phyloP scores from a whole-genome alignment of 92 coral and sea anemone species.

The Epizoanthus rinbou region DNA sequence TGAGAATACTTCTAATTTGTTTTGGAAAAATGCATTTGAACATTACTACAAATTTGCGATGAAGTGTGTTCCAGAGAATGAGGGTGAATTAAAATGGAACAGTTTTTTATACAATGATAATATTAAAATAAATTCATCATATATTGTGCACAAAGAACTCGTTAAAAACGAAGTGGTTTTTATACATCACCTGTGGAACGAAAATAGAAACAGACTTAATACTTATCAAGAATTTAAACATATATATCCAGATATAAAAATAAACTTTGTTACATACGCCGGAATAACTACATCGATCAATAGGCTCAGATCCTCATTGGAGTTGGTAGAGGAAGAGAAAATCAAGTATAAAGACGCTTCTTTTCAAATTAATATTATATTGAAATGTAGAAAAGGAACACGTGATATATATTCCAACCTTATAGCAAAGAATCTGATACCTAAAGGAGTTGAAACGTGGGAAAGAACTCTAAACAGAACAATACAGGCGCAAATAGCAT shows the following conservation, averaged over 20 bases:
- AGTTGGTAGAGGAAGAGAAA: not conserved
- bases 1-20: not conserved
- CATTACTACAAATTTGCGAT: slow-evolving; percentile 10
- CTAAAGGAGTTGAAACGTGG: slow-evolving; percentile 1
- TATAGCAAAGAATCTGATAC: not conserved
- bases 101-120: slow-evolving; percentile 14
- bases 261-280: slow-evolving; percentile 6
- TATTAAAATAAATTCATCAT: slow-evolving; percentile 5
- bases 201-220: not conserved
- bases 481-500: not conserved
- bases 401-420: not conserved
- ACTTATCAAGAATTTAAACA: not conserved
- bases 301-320: slow-evolving; percentile 1
- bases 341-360: slow-evolving; percentile 10
- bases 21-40: slow-evolving; percentile 15
- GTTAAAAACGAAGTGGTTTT: not conserved
- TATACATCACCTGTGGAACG: slow-evolving; percentile 3
- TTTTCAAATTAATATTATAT: not conserved
- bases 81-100: slow-evolving; percentile 7
- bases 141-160: not conserved
- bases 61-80: slow-evolving; percentile 6
- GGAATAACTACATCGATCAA: not conserved
- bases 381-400: not conserved
- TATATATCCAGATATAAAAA: not conserved
- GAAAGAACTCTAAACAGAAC: not conserved